Conservation (phyloP, 30 jellyfish, hydroid and myxozoan genomes). For the Cassiopea andromeda region DNA sequence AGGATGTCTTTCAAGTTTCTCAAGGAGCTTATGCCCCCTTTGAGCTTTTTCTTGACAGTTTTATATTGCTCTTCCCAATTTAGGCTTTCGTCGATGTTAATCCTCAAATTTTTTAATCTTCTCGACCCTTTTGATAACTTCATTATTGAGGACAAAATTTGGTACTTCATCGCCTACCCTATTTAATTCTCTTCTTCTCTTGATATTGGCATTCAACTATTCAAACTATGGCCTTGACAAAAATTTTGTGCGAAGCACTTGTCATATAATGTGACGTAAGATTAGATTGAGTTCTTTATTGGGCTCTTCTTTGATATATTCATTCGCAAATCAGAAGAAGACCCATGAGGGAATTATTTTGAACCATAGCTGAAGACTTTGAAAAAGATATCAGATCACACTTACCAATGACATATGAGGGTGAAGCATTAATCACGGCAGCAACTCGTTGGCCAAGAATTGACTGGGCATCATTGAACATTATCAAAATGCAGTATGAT, state of each 20-base stretch:
- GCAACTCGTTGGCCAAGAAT: conserved; percentile 13
- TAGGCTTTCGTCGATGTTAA: too few species aligned
- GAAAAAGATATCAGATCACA: background rate
- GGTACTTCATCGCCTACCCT: background rate
- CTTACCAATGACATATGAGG: conserved; percentile 7
- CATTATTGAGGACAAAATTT: too few species aligned
- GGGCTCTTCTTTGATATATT: background rate
- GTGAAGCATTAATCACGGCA: background rate
- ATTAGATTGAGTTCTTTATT: too few species aligned
- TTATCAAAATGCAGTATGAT: conserved; percentile 31
- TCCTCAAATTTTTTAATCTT: too few species aligned
- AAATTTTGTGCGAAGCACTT: too few species aligned
- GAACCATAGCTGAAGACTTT: background rate
- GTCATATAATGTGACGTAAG: background rate
- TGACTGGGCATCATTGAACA: conserved; percentile 12
- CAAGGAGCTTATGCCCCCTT: too few species aligned
- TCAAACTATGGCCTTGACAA: background rate
- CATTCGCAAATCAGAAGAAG: background rate
- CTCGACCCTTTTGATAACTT: too few species aligned
- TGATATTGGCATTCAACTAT: background rate
- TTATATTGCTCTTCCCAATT: too few species aligned
- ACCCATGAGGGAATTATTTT: background rate
- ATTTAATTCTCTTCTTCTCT: background rate
- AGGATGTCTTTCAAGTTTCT: too few species aligned
- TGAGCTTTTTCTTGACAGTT: too few species aligned